Evolutionary conservation across 2,113 vertebrate species (phyloP), one percentile per base, ranked within the genome.

Genomic region (Cyanoramphus novaezelandiae): DNA sequence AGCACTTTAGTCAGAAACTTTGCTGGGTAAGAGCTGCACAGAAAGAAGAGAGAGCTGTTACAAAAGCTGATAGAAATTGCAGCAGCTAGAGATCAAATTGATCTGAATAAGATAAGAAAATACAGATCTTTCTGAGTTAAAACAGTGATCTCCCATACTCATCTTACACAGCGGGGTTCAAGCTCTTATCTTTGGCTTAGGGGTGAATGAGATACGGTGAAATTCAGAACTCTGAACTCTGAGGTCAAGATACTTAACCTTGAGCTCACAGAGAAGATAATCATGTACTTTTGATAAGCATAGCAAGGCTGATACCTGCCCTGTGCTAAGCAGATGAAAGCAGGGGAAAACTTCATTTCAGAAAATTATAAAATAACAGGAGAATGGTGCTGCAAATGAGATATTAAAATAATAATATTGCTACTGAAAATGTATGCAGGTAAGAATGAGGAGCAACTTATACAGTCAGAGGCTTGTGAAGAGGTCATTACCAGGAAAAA

Each of bases 161-260:
- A 23, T 75, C 75, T 92, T 81, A 55, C 35, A 68, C 75, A 78
- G 46, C 41, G 18, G 11, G 16, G 4, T 90, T 95, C 35, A 86
- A 70, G 70, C 23, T 71, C 88, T 83, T 94, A 70, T 90, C 68
- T 92, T 81, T 84, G 80, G 63, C 68, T 92, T 41, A 46, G 50
- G 81, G 55, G 64, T 88, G 82, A 88, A 91, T 13, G 20, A 75
- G 65, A 68, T 93, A 78, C 2, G 4, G 29, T 60, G 47, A 9
- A 55, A 88, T 67, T 81, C 59, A 55, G 80, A 82, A 52, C 49
- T 83, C 39, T 1, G 3, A 31, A 69, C 39, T 89, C 86, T 46
- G 35, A 88, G 72, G 83, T 92, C 83, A 88, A 50, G 33, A 28
- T 92, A 27, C 68, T 95, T 92, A 88, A 93, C 76, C 90, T 64